Base-by-base conservation (phyloP, 2,113 vertebrate species). In the Murina feae region DNA sequence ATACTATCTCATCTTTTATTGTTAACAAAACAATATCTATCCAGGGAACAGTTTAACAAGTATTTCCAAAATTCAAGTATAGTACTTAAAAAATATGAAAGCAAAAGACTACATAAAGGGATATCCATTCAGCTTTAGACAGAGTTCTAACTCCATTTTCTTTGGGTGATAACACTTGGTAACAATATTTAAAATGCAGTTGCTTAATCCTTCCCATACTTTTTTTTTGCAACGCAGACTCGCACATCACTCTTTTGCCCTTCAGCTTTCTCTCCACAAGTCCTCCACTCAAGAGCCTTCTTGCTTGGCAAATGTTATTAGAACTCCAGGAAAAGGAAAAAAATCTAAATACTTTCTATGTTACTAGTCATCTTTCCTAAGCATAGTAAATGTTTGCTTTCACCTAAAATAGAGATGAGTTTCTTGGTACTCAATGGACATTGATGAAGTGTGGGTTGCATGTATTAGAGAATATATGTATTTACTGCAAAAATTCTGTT, bases 131-230 rank as follows among this genome's bases (percentile, higher is more conserved):
- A 86, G 28, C 25, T 65, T 86, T 79, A 58, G 30, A 71, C 18
- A 58, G n/a, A 85, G 12, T 69, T 79, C 21, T 68, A 91, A 89
- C 17, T 91, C 16, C 23, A 51, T 37, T 94, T 90, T 91, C 47
- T 95, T 37, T 72, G 47, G 25, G 14, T 88, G 39, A 83, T 86
- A 79, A 91, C 68, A 28, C 39, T 71, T 65, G 37, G 13, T 78
- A 84, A 96, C 23, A 90, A 28, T 75, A 95, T 23, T 91, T 86
- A 91, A 83, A 84, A 86, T 83, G 42, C 60, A 91, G 30, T n/a
- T 23, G 39, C 30, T 93, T 74, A 88, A 87, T 17, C 47, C 20
- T 28, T 37, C 79, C 53, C 30, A 8, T 37, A 5, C 58, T 17
- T 87, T 84, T 86, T 83, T 63, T 39, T 68, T 93, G 32, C 83